A percentile compares a stretch with the other conserved stretches of the same genome.
phyloP scores from a whole-genome alignment of 1,140 invertebrate species.

The Drepana arcuata region DNA sequence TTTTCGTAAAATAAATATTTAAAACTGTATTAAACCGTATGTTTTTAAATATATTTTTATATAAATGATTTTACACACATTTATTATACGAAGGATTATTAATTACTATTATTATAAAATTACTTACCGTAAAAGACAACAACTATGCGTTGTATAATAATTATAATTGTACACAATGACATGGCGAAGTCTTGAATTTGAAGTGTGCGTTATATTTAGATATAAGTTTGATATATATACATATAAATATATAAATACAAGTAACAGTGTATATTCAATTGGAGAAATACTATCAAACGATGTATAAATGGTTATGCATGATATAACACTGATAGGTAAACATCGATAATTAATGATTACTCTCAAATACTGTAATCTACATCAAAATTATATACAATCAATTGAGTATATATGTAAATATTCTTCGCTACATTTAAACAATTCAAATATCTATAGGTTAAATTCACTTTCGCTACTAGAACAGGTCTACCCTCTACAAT shows the following conservation, averaged over 20 bases:
- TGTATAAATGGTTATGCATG: no score
- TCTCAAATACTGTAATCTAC: background rate
- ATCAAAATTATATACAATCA: background rate
- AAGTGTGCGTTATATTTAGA: constrained; percentile 38
- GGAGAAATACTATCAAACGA: no score
- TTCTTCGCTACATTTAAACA: constrained; percentile 11
- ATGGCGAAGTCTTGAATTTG: constrained; percentile 56
- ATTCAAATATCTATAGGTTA: constrained; percentile 30
- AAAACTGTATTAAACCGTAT: background rate
- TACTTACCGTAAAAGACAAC: constrained; percentile 30
- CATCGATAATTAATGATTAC: constrained; percentile 4
- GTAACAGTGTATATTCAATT: constrained; percentile 19
- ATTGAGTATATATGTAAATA: constrained; percentile 10
- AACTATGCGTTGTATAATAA: constrained; percentile 27
- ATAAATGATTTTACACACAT: background rate
- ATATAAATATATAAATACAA: constrained; percentile 14
- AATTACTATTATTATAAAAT: background rate
- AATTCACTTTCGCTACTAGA: constrained; percentile 42
- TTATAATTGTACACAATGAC: constrained; percentile 39
- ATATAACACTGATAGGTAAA: constrained; percentile 10
- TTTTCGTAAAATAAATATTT: background rate
- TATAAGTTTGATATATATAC: no score
- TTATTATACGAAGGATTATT: background rate
- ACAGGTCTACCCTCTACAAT: constrained; percentile 29
- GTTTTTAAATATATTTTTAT: background rate